Conservation (phyloP, 2,888 invertebrate species). For the Papilio gigon region DNA sequence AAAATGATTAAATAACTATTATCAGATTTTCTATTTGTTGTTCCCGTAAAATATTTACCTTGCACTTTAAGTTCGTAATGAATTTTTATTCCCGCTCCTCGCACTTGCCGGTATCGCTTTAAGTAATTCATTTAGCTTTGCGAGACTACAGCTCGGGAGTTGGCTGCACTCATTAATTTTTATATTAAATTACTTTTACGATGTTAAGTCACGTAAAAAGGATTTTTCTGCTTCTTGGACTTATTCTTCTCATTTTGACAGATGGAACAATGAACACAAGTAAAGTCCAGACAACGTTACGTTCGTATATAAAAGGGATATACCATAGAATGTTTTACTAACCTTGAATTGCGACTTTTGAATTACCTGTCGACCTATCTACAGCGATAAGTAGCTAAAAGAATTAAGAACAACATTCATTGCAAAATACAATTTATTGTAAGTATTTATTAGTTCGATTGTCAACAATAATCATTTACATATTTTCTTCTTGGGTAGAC, state of each 20-base stretch:
- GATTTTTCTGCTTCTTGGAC: not conserved
- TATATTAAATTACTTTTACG: conserved; percentile 7
- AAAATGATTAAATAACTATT: not conserved
- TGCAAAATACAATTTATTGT: not conserved
- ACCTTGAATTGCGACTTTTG: too few species aligned
- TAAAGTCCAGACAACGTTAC: not conserved
- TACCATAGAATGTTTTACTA: too few species aligned
- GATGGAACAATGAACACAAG: not conserved
- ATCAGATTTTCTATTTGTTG: not conserved
- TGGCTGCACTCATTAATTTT: conserved; percentile 23
- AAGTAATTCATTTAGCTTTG: conserved; percentile 28
- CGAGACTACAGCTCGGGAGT: conserved; percentile 19
- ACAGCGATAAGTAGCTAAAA: not conserved
- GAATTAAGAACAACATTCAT: not conserved
- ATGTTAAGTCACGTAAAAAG: conserved; percentile 17
- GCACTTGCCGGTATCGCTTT: conserved; percentile 17
- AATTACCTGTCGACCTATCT: not conserved
- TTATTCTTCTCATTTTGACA: not conserved
- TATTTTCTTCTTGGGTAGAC: too few species aligned
- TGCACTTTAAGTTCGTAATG: conserved; percentile 1
- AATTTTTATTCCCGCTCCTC: conserved; percentile 15
- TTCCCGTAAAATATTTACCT: not conserved
- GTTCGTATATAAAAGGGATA: not conserved
- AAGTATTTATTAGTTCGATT: too few species aligned
- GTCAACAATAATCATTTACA: too few species aligned